phyloP scores from a whole-genome alignment of 1,140 invertebrate species.

The Hycleus cichorii region DNA sequence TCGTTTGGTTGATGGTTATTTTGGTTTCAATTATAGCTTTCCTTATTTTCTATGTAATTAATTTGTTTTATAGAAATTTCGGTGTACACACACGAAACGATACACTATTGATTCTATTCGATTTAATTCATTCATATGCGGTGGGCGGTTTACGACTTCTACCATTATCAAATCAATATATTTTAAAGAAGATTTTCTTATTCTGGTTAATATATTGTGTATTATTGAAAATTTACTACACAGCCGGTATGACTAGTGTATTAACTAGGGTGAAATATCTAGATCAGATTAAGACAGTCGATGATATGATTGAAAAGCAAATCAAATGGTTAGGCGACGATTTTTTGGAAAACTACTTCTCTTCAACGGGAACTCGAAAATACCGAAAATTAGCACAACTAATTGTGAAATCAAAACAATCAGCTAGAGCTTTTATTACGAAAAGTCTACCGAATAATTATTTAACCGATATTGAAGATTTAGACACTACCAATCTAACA shows the following conservation, averaged over 20 bases:
- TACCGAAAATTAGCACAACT: background rate
- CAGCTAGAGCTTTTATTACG: background rate
- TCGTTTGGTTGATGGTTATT: conserved; percentile 7
- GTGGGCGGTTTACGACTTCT: background rate
- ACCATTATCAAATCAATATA: background rate
- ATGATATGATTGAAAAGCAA: conserved; percentile 13
- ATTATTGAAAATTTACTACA: conserved; percentile 8
- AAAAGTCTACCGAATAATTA: conserved; percentile 7
- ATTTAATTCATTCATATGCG: background rate
- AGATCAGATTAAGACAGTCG: conserved; percentile 1
- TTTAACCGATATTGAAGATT: conserved; percentile 9
- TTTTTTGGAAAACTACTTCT: background rate
- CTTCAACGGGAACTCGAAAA: background rate
- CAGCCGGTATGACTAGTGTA: conserved; percentile 7
- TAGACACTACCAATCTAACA: background rate
- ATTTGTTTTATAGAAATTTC: background rate
- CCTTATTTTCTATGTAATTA: background rate
- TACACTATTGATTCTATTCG: background rate
- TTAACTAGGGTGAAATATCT: conserved; percentile 4
- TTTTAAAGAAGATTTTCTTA: background rate
- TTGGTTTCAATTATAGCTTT: background rate
- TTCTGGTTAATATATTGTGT: conserved; percentile 3
- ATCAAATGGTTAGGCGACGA: conserved; percentile 3
- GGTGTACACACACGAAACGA: background rate
- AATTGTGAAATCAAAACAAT: background rate